Base-by-base conservation (phyloP, 2,797 vertebrate genomes). In the Mormyrops boulengeri region DNA sequence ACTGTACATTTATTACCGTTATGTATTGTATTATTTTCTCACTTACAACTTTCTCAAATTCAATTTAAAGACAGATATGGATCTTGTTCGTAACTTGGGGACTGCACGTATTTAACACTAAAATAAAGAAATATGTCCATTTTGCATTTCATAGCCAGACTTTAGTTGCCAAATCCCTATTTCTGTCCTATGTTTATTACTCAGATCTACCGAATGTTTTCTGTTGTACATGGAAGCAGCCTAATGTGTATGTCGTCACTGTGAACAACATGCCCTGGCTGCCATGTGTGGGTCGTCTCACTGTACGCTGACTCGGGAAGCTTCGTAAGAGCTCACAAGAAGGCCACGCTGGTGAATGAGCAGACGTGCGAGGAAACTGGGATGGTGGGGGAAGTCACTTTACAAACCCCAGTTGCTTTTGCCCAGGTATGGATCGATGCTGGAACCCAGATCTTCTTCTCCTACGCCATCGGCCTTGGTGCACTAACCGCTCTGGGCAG, bases 391-490 rank as follows among this genome's bases (percentile, higher is more conserved):
- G 26, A 49, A 41, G 41, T 80, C 34, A 11, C 80, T 44, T 60
- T 85, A 22, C 57, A 44, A 34, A 69, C 47, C 4, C 82, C 12
- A 17, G 50, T 44, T 9, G 26, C 62, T 22, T 85, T n/a, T 89
- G 80, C 49, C 87, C 89, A 97, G 96, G 96, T 97, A 90, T 97
- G 96, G 96, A 97, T 96, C 91, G 96, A 97, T 90, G 96, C 96
- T 9, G 96, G 96, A 88, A 97, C 96, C 89, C 96, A 97, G 94
- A 97, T 97, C 91, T 97, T 97, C 93, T 97, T 97, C 94, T 97
- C 96, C 50, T 97, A 97, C 87, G 96, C 96, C 94, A 97, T 97
- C 3, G 96, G 96, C 91, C 94, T 97, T 89, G 96, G 96, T 8
- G 96, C 96, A 8, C 94, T 97, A 89, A 97, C 96, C 12, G 96